These are phyloP conservation scores for Acanthiza pusilla DNA, from an alignment of 2,797 vertebrate species.

Conservation along the genomic window DNA sequence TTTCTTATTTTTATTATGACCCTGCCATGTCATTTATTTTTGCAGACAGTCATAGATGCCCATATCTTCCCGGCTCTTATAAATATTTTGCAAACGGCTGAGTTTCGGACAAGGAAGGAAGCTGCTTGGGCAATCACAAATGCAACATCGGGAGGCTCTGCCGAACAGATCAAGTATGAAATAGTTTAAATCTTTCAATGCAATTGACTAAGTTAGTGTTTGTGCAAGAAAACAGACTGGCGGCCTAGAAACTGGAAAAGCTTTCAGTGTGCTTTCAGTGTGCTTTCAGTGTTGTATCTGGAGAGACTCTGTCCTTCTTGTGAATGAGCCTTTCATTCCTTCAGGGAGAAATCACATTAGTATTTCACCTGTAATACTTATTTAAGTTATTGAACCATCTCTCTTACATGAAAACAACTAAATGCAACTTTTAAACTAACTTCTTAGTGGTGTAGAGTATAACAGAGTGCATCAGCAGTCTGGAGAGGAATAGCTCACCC, in stretches of 20 bases:
- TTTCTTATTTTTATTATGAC: background rate
- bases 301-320: background rate
- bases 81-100: slow-evolving; percentile 80
- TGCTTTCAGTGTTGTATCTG: background rate
- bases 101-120: slow-evolving; percentile 83
- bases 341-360: background rate
- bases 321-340: background rate
- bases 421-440: background rate
- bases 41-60: slow-evolving; percentile 81
- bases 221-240: background rate
- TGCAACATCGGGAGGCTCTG: slow-evolving; percentile 85
- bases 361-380: background rate
- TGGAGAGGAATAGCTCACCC: background rate
- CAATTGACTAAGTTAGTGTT: background rate
- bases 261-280: background rate
- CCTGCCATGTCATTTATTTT: slow-evolving; percentile 5
- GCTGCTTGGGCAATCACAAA: slow-evolving; percentile 85
- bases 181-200: background rate
- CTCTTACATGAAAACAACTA: background rate
- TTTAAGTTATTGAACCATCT: background rate
- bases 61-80: slow-evolving; percentile 83
- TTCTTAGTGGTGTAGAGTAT: background rate
- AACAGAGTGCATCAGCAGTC: background rate
- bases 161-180: slow-evolving; percentile 91
- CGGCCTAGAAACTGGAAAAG: background rate